These are phyloP conservation scores for Halictus ligatus DNA, from an alignment of 2,888 invertebrate genomes.

Conservation along the genomic window DNA sequence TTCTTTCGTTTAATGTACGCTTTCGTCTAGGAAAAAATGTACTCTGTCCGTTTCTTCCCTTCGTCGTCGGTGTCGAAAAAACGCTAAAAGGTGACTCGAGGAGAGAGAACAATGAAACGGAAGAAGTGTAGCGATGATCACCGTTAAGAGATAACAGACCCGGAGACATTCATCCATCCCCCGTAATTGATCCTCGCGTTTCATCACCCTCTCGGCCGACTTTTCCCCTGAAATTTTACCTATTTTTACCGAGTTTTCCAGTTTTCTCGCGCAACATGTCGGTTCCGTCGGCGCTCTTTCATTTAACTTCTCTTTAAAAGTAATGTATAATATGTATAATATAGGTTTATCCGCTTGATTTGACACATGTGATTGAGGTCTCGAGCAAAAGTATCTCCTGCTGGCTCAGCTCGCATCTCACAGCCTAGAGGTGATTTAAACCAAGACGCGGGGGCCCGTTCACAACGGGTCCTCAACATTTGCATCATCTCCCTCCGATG, in stretches of 20 bases:
- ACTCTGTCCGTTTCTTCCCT: background rate
- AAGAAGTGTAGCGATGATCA: background rate
- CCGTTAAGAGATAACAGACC: too few species aligned
- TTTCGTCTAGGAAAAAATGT: background rate
- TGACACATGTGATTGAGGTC: slow-evolving; percentile 84
- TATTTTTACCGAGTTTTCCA: slow-evolving; percentile 49
- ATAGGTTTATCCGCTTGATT: slow-evolving; percentile 76
- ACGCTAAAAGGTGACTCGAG: slow-evolving; percentile 49
- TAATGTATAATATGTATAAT: slow-evolving; percentile 35
- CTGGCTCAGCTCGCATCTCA: slow-evolving; percentile 83
- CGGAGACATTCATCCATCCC: too few species aligned
- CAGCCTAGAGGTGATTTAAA: slow-evolving; percentile 83
- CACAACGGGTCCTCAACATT: slow-evolving; percentile 67
- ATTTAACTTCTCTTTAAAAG: slow-evolving; percentile 36
- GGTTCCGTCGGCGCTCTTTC: background rate
- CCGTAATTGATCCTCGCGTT: background rate
- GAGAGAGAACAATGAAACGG: slow-evolving; percentile 43
- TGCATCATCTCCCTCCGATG: slow-evolving; percentile 57
- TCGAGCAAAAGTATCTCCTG: slow-evolving; percentile 80
- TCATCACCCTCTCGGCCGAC: background rate
- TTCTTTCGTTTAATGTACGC: slow-evolving; percentile 28
- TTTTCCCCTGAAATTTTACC: slow-evolving; percentile 60
- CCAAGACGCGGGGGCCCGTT: slow-evolving; percentile 66
- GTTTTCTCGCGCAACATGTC: background rate
- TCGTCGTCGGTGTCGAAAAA: slow-evolving; percentile 11